These are phyloP conservation scores for Trinectes maculatus DNA, from an alignment of 2,113 vertebrate species.

Conservation along the genomic window DNA sequence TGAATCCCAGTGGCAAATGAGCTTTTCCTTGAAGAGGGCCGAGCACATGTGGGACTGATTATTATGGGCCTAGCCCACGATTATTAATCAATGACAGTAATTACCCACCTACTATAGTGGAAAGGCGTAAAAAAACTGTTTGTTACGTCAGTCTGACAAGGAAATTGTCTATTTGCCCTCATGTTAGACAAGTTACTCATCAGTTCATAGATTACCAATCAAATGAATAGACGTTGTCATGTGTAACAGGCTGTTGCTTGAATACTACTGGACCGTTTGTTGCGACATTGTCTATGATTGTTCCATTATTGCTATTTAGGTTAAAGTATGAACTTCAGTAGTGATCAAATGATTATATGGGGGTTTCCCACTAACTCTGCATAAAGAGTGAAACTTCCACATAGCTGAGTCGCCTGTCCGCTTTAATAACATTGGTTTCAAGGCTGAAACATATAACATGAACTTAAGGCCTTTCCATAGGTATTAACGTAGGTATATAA, in stretches of 20 bases:
- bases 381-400: background rate
- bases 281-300: background rate
- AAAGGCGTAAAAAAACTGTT: slow-evolving; percentile 63
- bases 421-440: background rate
- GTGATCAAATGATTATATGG: background rate
- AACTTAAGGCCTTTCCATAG: background rate
- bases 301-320: background rate
- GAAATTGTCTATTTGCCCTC: slow-evolving; percentile 71
- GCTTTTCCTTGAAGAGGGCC: slow-evolving; percentile 68
- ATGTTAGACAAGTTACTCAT: slow-evolving; percentile 65
- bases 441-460: too few relatives aligned
- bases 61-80: slow-evolving; percentile 67
- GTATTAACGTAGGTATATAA: background rate
- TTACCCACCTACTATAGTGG: slow-evolving; percentile 75
- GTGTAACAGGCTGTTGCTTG: slow-evolving; percentile 29
- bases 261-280: slow-evolving; percentile 5
- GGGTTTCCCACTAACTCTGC: background rate
- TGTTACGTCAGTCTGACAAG: slow-evolving; percentile 68
- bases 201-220: slow-evolving; percentile 54
- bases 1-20: slow-evolving; percentile 76
- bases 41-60: slow-evolving; percentile 83
- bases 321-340: background rate
- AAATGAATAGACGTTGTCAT: slow-evolving; percentile 52
- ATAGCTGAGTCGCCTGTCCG: background rate
- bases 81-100: slow-evolving; percentile 85